Conservation (phyloP, 92 coral and sea anemone genomes). For the Phenganax subtilis region DNA sequence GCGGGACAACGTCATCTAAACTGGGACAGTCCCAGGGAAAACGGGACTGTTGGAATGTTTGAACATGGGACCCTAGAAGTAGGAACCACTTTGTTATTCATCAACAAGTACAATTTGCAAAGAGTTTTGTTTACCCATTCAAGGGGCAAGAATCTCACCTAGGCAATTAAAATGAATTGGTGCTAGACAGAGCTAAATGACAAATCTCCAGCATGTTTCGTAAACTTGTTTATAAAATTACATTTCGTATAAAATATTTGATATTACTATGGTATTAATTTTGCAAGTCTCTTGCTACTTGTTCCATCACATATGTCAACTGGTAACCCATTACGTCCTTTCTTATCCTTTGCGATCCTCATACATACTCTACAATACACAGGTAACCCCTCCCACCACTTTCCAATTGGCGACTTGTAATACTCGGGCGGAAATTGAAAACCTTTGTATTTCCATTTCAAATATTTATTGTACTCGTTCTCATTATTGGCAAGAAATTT, state of each 20-base stretch:
- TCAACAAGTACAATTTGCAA: too few relatives aligned
- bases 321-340: conserved; percentile 36
- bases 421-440: conserved; percentile 60
- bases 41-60: too few relatives aligned
- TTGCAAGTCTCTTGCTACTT: conserved; percentile 28
- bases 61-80: too few relatives aligned
- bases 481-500: conserved; percentile 67
- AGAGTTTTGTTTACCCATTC: too few relatives aligned
- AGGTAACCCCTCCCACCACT: conserved; percentile 93
- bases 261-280: conserved; percentile 20
- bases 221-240: too few relatives aligned
- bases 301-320: not conserved
- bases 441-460: conserved; percentile 93
- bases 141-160: too few relatives aligned
- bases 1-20: too few relatives aligned
- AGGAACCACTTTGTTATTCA: too few relatives aligned
- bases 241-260: not conserved
- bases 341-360: conserved; percentile 75
- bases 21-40: too few relatives aligned
- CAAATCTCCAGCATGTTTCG: too few relatives aligned
- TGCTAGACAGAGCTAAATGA: too few relatives aligned
- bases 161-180: too few relatives aligned
- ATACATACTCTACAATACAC: conserved; percentile 94
- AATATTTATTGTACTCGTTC: conserved; percentile 84
- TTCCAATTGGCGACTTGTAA: conserved; percentile 72